phyloP scores from a whole-genome alignment of 2,797 vertebrate species.

The Gallinago solitaria region DNA sequence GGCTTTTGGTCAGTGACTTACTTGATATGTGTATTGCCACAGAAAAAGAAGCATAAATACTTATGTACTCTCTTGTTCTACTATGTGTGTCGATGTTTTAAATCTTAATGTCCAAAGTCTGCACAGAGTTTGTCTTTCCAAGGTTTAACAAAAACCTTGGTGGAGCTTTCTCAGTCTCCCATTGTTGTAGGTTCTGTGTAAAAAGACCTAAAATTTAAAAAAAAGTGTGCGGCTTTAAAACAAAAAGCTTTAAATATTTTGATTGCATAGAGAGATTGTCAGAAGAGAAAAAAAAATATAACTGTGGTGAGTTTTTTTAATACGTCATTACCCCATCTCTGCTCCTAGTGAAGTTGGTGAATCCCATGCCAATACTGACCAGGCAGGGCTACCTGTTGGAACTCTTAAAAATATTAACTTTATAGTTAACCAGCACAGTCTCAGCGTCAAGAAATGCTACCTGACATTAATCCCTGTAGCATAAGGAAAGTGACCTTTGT shows the following conservation, averaged over 20 bases:
- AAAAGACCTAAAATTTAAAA: background rate
- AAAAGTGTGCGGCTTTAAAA: background rate
- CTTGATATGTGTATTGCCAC: background rate
- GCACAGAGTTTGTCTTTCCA: background rate
- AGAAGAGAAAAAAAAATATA: background rate
- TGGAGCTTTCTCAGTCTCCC: background rate
- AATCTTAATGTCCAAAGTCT: background rate
- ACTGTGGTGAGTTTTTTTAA: background rate
- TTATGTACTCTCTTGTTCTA: background rate
- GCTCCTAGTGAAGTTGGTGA: background rate
- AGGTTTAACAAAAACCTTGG: background rate
- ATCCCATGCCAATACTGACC: background rate
- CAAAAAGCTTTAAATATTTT: background rate
- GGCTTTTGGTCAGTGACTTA: background rate
- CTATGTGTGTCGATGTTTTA: background rate
- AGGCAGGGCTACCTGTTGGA: background rate
- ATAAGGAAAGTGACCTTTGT: background rate
- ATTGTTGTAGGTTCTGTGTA: background rate
- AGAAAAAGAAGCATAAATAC: background rate
- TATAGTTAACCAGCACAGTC: background rate
- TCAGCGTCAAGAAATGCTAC: background rate
- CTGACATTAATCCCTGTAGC: background rate
- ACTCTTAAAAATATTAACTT: background rate
- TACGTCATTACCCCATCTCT: background rate
- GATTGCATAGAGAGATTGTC: background rate